A percentile compares a stretch with the other conserved stretches of the same genome.
These are phyloP conservation scores for Archips crataeganus DNA, from an alignment of 2,888 invertebrate species.

Conservation along the genomic window DNA sequence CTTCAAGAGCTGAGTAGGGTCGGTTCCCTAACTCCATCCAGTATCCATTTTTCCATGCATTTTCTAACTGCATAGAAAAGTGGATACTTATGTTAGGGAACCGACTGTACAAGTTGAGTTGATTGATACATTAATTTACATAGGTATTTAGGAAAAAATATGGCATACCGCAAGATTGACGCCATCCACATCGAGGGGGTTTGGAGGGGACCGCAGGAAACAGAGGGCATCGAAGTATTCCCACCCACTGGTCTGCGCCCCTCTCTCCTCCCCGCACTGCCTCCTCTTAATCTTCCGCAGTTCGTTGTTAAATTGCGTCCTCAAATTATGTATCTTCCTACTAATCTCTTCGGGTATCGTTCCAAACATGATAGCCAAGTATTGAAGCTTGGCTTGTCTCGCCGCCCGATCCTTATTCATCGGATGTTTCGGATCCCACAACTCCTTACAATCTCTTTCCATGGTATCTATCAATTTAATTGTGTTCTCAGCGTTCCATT, in stretches of 20 bases:
- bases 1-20: no score
- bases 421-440: constrained; percentile 74
- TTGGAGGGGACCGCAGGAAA: constrained; percentile 67
- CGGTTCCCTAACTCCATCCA: no score
- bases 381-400: constrained; percentile 65
- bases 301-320: constrained; percentile 77
- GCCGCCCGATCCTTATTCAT: constrained; percentile 64
- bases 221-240: constrained; percentile 77
- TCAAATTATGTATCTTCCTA: constrained; percentile 76
- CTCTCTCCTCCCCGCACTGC: constrained; percentile 50
- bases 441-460: constrained; percentile 71
- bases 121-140: no score
- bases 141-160: not conserved
- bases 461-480: constrained; percentile 68
- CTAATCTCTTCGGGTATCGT: constrained; percentile 74
- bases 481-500: constrained; percentile 73
- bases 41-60: no score
- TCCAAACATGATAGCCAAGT: constrained; percentile 68
- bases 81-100: no score
- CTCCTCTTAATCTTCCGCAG: constrained; percentile 74
- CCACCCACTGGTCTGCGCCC: constrained; percentile 67
- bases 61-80: no score
- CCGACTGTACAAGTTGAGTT: no score
- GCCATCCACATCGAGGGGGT: constrained; percentile 66
- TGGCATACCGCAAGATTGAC: constrained; percentile 74